Evolutionary conservation across 1,140 invertebrate genomes (phyloP).

Genomic region (Luehdorfia chinensis): DNA sequence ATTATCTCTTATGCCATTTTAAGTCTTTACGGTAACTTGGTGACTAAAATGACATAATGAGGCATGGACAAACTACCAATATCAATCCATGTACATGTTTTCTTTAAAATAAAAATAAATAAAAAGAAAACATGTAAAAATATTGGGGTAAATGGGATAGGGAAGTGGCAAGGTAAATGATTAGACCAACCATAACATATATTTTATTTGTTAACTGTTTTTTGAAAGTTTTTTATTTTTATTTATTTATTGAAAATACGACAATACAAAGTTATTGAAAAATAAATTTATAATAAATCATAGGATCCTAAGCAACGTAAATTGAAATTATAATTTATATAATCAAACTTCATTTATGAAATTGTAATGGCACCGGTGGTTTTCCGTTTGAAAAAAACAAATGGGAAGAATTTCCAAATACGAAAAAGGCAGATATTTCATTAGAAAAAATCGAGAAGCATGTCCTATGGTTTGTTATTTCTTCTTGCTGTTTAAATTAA

Average conservation of each 20-base stretch:
- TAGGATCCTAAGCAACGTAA: too few species aligned
- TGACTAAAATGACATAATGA: slow-evolving; percentile 11
- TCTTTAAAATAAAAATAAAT: slow-evolving; percentile 14
- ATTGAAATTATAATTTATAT: too few species aligned
- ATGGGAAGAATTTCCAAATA: slow-evolving; percentile 41
- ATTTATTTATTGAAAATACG: slow-evolving; percentile 34
- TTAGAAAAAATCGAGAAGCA: too few species aligned
- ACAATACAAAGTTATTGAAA: too few species aligned
- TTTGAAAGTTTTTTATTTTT: slow-evolving; percentile 19
- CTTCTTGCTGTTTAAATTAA: neutral
- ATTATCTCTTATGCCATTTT: neutral
- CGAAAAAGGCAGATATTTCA: slow-evolving; percentile 27
- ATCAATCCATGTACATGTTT: slow-evolving; percentile 2
- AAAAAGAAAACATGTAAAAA: slow-evolving; percentile 17
- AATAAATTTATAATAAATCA: too few species aligned
- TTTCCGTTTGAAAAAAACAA: slow-evolving; percentile 24
- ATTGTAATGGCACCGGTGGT: slow-evolving; percentile 64
- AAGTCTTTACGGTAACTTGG: neutral
- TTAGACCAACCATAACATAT: slow-evolving; percentile 33
- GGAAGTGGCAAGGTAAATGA: slow-evolving; percentile 49
- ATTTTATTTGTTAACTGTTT: slow-evolving; percentile 29
- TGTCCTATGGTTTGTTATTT: neutral
- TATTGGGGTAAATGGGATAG: slow-evolving; percentile 8
- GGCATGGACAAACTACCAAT: neutral
- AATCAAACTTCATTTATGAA: too few species aligned